Base-by-base conservation (phyloP, 2,113 vertebrate species). In the Scatophagus argus region DNA sequence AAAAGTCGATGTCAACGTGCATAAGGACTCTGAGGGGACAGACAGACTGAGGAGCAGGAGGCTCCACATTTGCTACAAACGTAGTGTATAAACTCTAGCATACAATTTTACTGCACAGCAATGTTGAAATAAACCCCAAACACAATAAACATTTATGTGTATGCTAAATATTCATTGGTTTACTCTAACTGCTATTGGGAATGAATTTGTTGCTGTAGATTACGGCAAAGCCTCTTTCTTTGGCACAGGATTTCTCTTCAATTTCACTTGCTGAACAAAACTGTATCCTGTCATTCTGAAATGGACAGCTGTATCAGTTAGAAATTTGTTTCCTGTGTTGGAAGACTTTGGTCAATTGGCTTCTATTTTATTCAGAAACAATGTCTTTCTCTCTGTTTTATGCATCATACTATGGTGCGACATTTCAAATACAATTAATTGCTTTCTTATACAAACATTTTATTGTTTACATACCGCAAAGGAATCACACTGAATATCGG, bases 11-110 rank as follows among this genome's bases (percentile, higher is more conserved):
- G 58, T 71, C 36, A 74, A 84, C 55, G 63, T 75, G 60, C 73
- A 77, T 12, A 34, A 65, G 62, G 73, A 60, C 21, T 84, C 41
- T 21, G 80, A 74, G 14, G 36, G 60, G 46, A 61, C 67, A 80
- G 71, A 65, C 65, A 80, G 71, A 65, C 65, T 75, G 56, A 31
- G 77, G 54, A 85, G 32, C 72, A 91, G 49, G 54, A 80, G 56
- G 74, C 55, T 59, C 39, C 67, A 72, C 36, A 58, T 62, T 77
- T 52, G 31, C 32, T 47, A 43, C n/a, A 68, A 59, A 56, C 64
- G 8, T 36, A 44, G 27, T 56, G 3, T 43, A 62, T 52, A 49
- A 73, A 74, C 39, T 73, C 17, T 25, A 8, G n/a, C n/a, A n/a
- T n/a, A n/a, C 14, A 19, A 2, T 70, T 47, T n/a, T 79, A 52